A percentile compares a stretch with the other conserved stretches of the same genome.
These are phyloP conservation scores for Abrostola tripartita DNA, from an alignment of 2,888 invertebrate species.

Conservation along the genomic window DNA sequence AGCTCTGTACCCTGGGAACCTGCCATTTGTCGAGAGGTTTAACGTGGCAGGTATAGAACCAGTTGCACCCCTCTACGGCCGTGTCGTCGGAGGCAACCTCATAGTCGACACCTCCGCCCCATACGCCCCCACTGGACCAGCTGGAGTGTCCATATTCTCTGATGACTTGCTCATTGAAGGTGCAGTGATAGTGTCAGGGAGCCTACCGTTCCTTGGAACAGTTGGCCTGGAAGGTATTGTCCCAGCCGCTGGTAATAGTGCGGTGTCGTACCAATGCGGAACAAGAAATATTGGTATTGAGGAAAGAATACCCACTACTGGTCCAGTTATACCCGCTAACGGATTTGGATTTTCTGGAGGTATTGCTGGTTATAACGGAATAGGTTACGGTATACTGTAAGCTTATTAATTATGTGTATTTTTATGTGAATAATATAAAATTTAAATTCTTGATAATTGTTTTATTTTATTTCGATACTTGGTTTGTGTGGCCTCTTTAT, in stretches of 20 bases:
- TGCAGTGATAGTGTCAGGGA: constrained; percentile 59
- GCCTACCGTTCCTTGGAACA: constrained; percentile 63
- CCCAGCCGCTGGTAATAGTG: constrained; percentile 57
- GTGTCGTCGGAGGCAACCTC: constrained; percentile 48
- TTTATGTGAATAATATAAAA: constrained; percentile 7
- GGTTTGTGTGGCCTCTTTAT: no score
- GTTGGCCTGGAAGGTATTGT: constrained; percentile 64
- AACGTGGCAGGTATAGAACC: constrained; percentile 14
- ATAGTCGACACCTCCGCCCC: constrained; percentile 50
- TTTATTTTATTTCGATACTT: neutral
- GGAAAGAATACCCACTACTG: constrained; percentile 16
- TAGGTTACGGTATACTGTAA: constrained; percentile 14
- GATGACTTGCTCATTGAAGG: constrained; percentile 65
- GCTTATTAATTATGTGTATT: neutral
- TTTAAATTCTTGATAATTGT: neutral
- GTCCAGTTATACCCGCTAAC: constrained; percentile 9
- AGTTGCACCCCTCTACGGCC: constrained; percentile 21
- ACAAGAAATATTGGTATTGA: constrained; percentile 38
- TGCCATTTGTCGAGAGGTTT: constrained; percentile 10
- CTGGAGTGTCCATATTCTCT: constrained; percentile 54
- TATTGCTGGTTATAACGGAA: constrained; percentile 5
- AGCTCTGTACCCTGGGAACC: constrained; percentile 11
- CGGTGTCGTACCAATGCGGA: constrained; percentile 48
- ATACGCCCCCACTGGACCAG: constrained; percentile 31
- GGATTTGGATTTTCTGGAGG: constrained; percentile 6